Base-by-base conservation (phyloP, 2,888 invertebrate genomes). In the Tetrapedia diversipes region DNA sequence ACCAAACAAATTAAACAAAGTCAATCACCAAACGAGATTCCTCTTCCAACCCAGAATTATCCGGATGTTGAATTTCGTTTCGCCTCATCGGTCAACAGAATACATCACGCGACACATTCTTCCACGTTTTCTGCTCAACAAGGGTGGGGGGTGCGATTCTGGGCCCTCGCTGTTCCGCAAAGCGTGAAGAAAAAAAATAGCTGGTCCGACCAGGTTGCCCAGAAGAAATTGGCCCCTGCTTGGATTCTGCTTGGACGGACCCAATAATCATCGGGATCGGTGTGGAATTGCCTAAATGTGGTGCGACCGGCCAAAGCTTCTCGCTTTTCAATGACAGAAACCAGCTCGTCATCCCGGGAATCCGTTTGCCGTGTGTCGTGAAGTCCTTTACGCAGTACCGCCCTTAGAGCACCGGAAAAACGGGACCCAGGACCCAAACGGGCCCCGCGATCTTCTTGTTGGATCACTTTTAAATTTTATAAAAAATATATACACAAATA, bases 311-410 rank as follows among this genome's bases (percentile, higher is more conserved):
- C 59, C 67, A 56, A 1, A 43, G 72, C 70, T 77, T 64, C 54
- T 47, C 43, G n/a, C 29, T 29, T 19, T 32, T 32, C 4, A 87
- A 87, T 90, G 87, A 89, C n/a, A n/a, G 87, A 91, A 89, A 88
- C 84, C 76, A 84, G 86, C 84, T 86, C 89, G 91, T 91, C 91
- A 91, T 91, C 86, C 85, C 73, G 77, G 77, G 81, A 80, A 86
- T 86, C 87, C 82, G 87, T 89, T 88, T 89, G 89, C 80, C 81
- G 27, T 19, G 66, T 70, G 73, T 71, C 84, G 67, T 49, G 68
- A 39, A 34, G 69, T 84, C 81, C 68, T 85, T 80, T n/a, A n/a
- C n/a, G n/a, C n/a, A n/a, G n/a, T n/a, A n/a, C n/a, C n/a, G n/a
- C n/a, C n/a, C n/a, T n/a, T n/a, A n/a, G n/a, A n/a, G n/a, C n/a